Conservation (phyloP, 2,797 vertebrate genomes). For the Danionella dracula region DNA sequence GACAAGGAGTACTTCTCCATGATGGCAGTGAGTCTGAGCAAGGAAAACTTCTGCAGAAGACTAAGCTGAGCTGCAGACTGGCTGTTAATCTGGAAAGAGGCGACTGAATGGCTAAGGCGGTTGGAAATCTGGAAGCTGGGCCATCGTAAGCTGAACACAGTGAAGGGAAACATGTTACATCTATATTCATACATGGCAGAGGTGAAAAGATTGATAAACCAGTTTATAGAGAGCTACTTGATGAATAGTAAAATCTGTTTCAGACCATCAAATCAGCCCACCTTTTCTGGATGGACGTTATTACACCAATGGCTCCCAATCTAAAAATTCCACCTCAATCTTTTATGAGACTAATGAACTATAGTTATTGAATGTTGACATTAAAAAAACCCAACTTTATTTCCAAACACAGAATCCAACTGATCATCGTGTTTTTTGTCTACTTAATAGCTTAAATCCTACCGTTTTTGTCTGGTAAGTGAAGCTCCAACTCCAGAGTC, state of each 20-base stretch:
- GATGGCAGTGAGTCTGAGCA: conserved; percentile 91
- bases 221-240: neutral
- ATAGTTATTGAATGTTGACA: no score
- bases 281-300: no score
- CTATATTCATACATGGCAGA: neutral
- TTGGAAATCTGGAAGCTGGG: conserved; percentile 94
- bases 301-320: no score
- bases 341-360: no score
- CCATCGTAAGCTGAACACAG: conserved; percentile 81
- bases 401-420: no score
- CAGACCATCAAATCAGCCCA: no score
- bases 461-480: conserved; percentile 91
- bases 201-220: neutral
- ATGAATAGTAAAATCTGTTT: no score
- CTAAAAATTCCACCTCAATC: no score
- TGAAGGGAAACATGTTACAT: neutral
- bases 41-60: conserved; percentile 90
- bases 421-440: neutral
- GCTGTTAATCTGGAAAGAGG: conserved; percentile 86
- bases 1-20: conserved; percentile 97
- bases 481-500: conserved; percentile 96
- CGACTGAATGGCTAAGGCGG: conserved; percentile 76
- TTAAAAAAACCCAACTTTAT: no score
- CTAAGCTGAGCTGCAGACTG: conserved; percentile 91
- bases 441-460: conserved; percentile 35